These are phyloP conservation scores for Phocides pigmalion DNA, from an alignment of 1,140 invertebrate species.

Conservation along the genomic window DNA sequence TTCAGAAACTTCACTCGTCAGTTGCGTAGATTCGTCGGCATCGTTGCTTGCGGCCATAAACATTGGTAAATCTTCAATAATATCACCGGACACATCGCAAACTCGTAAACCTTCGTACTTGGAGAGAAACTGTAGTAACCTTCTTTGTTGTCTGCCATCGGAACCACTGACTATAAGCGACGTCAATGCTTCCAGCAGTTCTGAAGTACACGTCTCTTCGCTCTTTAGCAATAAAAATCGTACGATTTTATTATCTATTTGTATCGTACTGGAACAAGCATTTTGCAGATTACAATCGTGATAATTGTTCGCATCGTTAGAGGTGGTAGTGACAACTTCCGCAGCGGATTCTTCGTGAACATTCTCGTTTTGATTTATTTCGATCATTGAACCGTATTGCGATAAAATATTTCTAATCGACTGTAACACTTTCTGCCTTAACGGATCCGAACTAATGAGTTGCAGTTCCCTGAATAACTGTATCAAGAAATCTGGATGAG, in stretches of 20 bases:
- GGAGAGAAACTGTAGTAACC: conserved; percentile 62
- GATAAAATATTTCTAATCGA: conserved; percentile 84
- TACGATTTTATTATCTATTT: conserved; percentile 74
- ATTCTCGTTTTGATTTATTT: conserved; percentile 50
- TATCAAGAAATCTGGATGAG: conserved; percentile 87
- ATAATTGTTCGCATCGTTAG: conserved; percentile 48
- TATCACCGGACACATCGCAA: conserved; percentile 72
- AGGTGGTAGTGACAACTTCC: conserved; percentile 52
- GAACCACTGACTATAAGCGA: conserved; percentile 54
- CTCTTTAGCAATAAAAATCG: conserved; percentile 72
- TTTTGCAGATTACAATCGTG: conserved; percentile 56
- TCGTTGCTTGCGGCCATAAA: conserved; percentile 51
- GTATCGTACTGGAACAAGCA: conserved; percentile 49
- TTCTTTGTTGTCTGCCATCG: conserved; percentile 61
- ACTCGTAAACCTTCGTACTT: conserved; percentile 75
- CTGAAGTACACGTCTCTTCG: conserved; percentile 72
- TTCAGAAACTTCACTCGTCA: conserved; percentile 57
- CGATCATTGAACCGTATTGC: conserved; percentile 63
- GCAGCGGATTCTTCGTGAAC: conserved; percentile 44
- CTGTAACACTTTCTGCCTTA: conserved; percentile 85
- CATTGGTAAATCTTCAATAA: conserved; percentile 70
- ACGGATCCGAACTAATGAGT: conserved; percentile 86
- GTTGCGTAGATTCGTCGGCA: conserved; percentile 52
- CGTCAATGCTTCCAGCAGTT: conserved; percentile 66
- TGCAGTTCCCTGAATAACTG: conserved; percentile 87